Evolutionary conservation across 2,797 vertebrate genomes (phyloP), one percentile per base, ranked within the genome.

Genomic region (Peromyscus attwateri): DNA sequence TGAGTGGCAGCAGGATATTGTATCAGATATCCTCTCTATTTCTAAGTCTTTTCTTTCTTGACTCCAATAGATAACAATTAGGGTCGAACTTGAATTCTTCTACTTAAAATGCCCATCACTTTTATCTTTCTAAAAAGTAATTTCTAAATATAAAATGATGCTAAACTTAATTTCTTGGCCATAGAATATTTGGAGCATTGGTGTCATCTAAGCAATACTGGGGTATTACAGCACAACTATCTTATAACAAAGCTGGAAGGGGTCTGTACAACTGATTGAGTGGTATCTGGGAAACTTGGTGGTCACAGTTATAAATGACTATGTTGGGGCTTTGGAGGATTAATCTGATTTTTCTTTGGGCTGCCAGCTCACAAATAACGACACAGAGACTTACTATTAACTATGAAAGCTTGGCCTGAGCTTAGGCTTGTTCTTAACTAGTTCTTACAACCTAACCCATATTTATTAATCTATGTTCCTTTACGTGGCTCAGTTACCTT

Each of bases 121-220:
- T 77, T 87, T 82, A 93, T 76, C n/a, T 77, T 95, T 96, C 71
- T 27, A 87, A 88, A 75, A 90, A 12, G 46, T 27, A 83, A 87
- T 2, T 55, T 90, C 14, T 91, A 95, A 68, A 73, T 75, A 62
- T 66, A 84, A 95, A 95, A 92, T 91, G 66, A 76, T 83, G 46
- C 1, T 34, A 19, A 94, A 94, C 66, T 97, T 92, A 88, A 92
- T 90, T 93, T 88, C 68, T 90, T 73, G 2, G n/a, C 14, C 27
- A 75, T 3, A 95, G 68, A 81, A 85, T 43, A 95, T 75, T 83
- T 88, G 88, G 40, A 11, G 17, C 13, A 76, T 10, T 40, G 70
- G 12, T 83, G 1, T 34, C 75, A 92, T 27, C 37, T 88, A 82
- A 92, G 57, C 60, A 91, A 89, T 82, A 71, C 23, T 75, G 88